Conservation (phyloP, 2,797 vertebrate species). For the Myotis daubentonii region DNA sequence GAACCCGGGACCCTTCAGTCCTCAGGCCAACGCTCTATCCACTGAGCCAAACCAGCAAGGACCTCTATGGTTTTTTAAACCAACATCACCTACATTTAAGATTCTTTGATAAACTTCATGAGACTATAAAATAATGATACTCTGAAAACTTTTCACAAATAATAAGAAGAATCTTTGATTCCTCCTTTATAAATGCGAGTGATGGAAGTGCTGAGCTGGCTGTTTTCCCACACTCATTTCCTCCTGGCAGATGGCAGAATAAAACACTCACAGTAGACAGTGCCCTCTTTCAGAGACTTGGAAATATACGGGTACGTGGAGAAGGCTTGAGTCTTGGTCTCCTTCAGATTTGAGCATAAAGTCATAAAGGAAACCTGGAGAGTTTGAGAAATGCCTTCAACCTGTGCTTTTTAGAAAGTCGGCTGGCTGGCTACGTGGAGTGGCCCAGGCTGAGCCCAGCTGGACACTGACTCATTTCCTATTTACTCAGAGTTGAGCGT, state of each 20-base stretch:
- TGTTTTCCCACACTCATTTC: constrained; percentile 19
- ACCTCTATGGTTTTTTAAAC: background rate
- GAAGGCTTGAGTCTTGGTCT: background rate
- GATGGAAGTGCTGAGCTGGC: background rate
- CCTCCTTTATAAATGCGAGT: background rate
- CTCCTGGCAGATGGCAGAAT: constrained; percentile 1
- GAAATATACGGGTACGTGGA: background rate
- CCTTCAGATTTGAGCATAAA: background rate
- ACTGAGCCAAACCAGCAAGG: no score
- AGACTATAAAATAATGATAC: background rate
- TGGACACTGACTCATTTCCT: constrained; percentile 24
- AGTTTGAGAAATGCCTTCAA: background rate
- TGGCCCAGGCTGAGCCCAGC: background rate
- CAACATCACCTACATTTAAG: background rate
- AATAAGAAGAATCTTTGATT: background rate
- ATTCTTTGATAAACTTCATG: background rate
- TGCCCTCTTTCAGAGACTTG: background rate
- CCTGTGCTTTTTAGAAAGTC: background rate
- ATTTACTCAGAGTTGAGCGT: background rate
- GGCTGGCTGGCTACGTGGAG: background rate
- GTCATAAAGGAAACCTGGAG: background rate
- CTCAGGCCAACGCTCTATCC: no score
- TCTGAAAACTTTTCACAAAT: constrained; percentile 16
- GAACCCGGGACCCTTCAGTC: no score
- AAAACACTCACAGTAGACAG: background rate